Base-by-base conservation (phyloP, 2,113 vertebrate genomes). In the Sander lucioperca region DNA sequence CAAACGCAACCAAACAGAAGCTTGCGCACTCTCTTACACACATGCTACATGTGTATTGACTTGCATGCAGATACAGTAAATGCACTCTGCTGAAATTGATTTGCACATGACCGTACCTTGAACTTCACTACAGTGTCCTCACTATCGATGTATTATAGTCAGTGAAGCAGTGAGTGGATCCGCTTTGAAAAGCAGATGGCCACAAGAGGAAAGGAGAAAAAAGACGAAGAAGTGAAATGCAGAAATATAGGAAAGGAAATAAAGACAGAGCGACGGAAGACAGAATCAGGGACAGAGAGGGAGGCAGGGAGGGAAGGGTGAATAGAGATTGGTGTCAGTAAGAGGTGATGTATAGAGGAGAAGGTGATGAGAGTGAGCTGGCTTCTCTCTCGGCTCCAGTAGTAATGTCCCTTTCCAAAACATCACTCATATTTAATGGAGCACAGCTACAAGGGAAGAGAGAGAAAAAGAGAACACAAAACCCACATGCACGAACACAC, bases 381-480 rank as follows among this genome's bases (percentile, higher is more conserved):
- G 89, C 88, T 93, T 86, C 91, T 94, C 92, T 92, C 92, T 89
- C 67, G 63, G 91, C 91, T 92, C 89, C 86, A 83, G 69, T 84
- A 85, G 93, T 94, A 94, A 93, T 92, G 92, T 89, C 91, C 92
- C 87, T 84, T 83, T 90, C 88, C 88, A 89, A 92, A 92, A 89
- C 93, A 94, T 94, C 89, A 86, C 91, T 94, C 92, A 93, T 90
- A 94, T 94, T 92, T 94, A 94, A 94, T 94, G 93, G 92, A 93
- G 90, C 87, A 87, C 86, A 54, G 88, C 88, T 90, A 92, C 86
- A 84, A 81, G 70, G 77, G 77, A 90, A 77, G 67, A 61, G 74
- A 85, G 84, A 88, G 77, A 82, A 86, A 75, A 82, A 72, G 76
- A 82, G 73, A 76, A 61, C 79, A 58, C 76, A 74, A 67, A 73